Conservation (phyloP, 2,797 vertebrate species). For the Phataginus tricuspis region DNA sequence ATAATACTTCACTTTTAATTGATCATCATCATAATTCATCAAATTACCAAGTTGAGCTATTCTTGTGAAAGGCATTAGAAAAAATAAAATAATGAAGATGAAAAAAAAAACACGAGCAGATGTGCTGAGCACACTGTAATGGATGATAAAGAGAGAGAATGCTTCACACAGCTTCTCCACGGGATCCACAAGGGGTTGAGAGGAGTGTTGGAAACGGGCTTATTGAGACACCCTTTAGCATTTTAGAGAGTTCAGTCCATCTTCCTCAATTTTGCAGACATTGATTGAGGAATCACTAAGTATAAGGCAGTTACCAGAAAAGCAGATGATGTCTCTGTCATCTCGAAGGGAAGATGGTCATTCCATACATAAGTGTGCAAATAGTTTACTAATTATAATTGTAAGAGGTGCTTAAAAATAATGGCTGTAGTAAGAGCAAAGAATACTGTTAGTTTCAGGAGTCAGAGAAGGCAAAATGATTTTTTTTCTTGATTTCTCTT, state of each 20-base stretch:
- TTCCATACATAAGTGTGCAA: not conserved
- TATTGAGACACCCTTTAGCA: not conserved
- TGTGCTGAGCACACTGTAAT: not conserved
- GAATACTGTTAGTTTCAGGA: not conserved
- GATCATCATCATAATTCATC: not conserved
- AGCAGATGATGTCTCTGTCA: not conserved
- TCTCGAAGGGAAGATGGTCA: not conserved
- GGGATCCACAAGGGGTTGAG: not conserved
- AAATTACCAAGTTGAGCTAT: conserved; percentile 41
- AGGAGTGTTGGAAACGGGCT: not conserved
- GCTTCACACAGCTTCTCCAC: not conserved
- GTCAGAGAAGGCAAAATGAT: not conserved
- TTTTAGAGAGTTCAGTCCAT: not conserved
- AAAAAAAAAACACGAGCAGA: not conserved
- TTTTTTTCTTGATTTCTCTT: not conserved
- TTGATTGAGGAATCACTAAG: not conserved
- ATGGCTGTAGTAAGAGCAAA: not conserved
- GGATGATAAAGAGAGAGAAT: not conserved
- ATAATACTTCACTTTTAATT: conserved; percentile 58
- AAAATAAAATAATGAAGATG: conserved; percentile 28
- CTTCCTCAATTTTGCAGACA: not conserved
- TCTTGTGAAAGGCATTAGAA: not conserved
- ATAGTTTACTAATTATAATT: not conserved
- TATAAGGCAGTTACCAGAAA: not conserved
- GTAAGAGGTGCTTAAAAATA: not conserved